Conservation (phyloP, 2,888 invertebrate genomes). For the Chloroclystis v-ata region DNA sequence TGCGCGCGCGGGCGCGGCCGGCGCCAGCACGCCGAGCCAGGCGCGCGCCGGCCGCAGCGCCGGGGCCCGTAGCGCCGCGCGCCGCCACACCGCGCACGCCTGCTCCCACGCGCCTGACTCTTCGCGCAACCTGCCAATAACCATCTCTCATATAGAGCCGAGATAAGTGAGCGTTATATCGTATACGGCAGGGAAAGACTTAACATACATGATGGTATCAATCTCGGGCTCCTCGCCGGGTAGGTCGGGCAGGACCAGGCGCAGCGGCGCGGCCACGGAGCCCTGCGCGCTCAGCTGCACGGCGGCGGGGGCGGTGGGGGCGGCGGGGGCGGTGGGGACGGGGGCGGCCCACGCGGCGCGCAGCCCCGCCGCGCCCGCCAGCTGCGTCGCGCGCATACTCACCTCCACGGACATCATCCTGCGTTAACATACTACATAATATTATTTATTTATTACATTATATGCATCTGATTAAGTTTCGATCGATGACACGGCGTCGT, state of each 20-base stretch:
- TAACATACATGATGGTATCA: conserved; percentile 47
- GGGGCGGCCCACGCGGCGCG: conserved; percentile 32
- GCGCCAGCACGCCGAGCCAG: conserved; percentile 48
- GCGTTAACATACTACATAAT: no score
- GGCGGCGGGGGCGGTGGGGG: neutral
- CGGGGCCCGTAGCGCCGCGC: conserved; percentile 39
- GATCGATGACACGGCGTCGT: no score
- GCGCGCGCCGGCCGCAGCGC: conserved; percentile 34
- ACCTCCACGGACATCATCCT: conserved; percentile 38
- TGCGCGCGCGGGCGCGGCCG: conserved; percentile 33
- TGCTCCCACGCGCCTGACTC: conserved; percentile 39
- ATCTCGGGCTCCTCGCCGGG: conserved; percentile 36
- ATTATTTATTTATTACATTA: no score
- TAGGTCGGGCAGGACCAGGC: conserved; percentile 34
- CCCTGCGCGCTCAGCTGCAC: conserved; percentile 33
- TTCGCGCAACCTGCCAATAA: conserved; percentile 26
- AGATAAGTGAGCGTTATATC: no score
- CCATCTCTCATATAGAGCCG: no score
- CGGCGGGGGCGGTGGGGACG: conserved; percentile 25
- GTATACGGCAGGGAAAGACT: no score
- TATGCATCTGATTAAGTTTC: no score
- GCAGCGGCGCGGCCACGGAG: conserved; percentile 23
- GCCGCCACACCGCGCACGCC: conserved; percentile 33
- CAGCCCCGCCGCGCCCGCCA: conserved; percentile 38
- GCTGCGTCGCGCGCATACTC: conserved; percentile 45